Base-by-base conservation (phyloP, 2,888 invertebrate species). In the Brenthis daphne region DNA sequence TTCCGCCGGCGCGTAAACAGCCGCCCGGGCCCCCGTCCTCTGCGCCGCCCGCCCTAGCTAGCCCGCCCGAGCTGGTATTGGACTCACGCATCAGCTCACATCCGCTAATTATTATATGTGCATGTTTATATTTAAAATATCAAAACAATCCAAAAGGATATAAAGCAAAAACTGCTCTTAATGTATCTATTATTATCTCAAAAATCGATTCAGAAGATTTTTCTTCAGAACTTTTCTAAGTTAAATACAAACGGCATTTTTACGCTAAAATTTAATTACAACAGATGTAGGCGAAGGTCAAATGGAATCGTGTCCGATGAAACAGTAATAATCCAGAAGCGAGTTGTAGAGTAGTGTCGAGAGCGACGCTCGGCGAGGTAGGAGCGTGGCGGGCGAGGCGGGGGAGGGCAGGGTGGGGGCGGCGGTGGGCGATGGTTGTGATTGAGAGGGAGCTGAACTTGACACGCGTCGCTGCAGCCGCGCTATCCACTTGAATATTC, bases 291-390 rank as follows among this genome's bases (percentile, higher is more conserved):
- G 53, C 53, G 55, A 67, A 67, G 56, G 67, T 67, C 61, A 56
- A 67, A 61, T 56, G 56, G 20, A 67, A 56, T 56, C 61, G 67
- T 67, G 67, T 54, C 61, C 67, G 56, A 67, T 67, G 61, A 61
- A 67, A 67, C 67, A 51, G 56, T 61, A 56, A 56, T 67, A 67
- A 67, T 67, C 20, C 67, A 67, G 61, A 50, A 50, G 50, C 53
- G 54, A 29, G 58, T 24, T 12, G 29, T 47, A 58, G 29, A 67
- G 66, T 47, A 48, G 55, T 24, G 60, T 33, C 20, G 48, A 48
- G 66, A 48, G 65, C 51, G 48, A 33, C 20, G 29, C 29, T 50
- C 51, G 51, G 29, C 13, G 53, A 20, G 1, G 53, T 13, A 48
- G 29, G 55, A 33, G 48, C 16, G 43, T 6, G 37, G 14, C 14